Evolutionary conservation across 2,797 vertebrate species (phyloP), one percentile per base, ranked within the genome.

Genomic region (Rhinogobio ventralis): DNA sequence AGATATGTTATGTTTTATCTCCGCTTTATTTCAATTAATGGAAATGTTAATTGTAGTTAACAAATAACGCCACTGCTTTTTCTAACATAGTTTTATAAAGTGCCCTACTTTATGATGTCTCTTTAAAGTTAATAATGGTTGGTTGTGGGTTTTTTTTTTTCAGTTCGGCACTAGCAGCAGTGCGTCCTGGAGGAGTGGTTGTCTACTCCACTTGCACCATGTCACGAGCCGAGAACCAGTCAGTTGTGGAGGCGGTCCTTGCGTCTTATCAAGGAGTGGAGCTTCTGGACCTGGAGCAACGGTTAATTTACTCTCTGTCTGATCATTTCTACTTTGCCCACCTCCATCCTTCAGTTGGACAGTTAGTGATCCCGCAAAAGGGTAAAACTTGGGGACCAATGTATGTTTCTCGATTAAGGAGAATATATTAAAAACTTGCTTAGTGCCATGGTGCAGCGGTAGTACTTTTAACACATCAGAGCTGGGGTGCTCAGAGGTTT

Each of bases 191-290:
- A 83, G 98, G 98, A 5, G 87, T 91, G 0, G 92, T 99, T 78
- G 96, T 99, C 66, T 99, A 99, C 90, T 99, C 98, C 46, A 99
- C 98, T 0, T 99, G 98, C 90, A 99, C 98, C 0, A 93, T 99
- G 68, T 99, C 97, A 76, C 95, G 86, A 89, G 94, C 94, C 79
- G 98, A 99, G 90, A 99, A 99, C 93, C 94, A 93, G 0, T 90
- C 93, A 25, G 97, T 99, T 14, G 92, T 99, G 64, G 89, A 89
- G 80, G 91, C 95, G 1, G 86, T 96, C 87, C 92, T 99, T 53
- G 93, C 87, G 25, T 94, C 95, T 84, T 94, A 90, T 90, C 94
- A 90, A 0, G 91, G 94, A 14, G 89, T 97, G 46, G 36, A 95
- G 84, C 94, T 95, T 62, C 91, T 96, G 90, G 95, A 97, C 88